Base-by-base conservation (phyloP, 2,113 vertebrate genomes). In the Xiphophorus hellerii region DNA sequence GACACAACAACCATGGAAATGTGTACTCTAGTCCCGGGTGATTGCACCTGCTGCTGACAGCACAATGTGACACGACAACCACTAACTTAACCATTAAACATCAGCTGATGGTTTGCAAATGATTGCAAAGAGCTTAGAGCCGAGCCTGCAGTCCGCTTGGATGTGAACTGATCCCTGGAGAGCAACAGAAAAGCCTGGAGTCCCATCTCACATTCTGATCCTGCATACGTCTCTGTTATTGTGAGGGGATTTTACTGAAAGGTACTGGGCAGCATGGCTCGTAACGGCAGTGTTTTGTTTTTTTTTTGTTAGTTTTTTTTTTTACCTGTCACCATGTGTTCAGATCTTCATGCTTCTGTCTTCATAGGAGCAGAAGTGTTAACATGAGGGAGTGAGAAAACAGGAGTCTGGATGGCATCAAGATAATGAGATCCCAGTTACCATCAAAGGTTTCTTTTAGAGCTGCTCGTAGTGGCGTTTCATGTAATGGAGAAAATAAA, bases 251-350 rank as follows among this genome's bases (percentile, higher is more conserved):
- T 48, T 48, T 48, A 48, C 44, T 5, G 44, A 48, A 48, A 6
- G 17, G 5, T 20, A 5, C 15, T 4, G 17, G 17, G 44, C 15
- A 20, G 44, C 17, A 20, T 20, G 17, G 44, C 44, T 20, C 5
- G 44, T 73, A 74, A 80, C 69, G 74, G 80, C 60, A 20, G n/a
- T 75, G 35, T 37, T 10, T 37, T 35, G 0, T 37, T 37, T 11
- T 33, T 33, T 8, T 3, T 33, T 5, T 31, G 30, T 33, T 1
- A 1, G 28, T 33, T 35, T 11, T 10, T 11, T 69, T 69, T 73
- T 71, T 82, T 75, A 84, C 54, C 74, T 76, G 76, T 78, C 81
- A 77, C 15, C 42, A 71, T 51, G 31, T 39, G 66, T 80, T 83
- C 83, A 48, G 29, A 4, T 39, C 61, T 77, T 25, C n/a, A 3